Evolutionary conservation across 2,113 vertebrate species (phyloP).

Genomic region (Thamnaconus septentrionalis): DNA sequence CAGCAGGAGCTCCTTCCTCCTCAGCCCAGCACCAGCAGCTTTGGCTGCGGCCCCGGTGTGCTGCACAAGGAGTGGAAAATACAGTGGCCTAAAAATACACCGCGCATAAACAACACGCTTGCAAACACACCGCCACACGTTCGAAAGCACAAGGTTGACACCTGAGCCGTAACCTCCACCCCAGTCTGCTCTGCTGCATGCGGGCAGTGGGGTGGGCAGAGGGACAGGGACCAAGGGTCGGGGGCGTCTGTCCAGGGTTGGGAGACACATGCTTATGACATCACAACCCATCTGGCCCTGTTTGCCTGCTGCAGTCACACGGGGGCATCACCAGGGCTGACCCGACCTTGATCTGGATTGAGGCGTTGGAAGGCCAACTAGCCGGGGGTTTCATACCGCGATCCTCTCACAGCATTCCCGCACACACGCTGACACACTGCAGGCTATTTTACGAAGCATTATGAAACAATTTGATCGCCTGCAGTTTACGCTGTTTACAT

Average conservation of each 20-base stretch:
- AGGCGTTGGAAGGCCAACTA: constrained; percentile 30
- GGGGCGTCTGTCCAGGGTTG: too few relatives aligned
- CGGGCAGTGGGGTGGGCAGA: too few relatives aligned
- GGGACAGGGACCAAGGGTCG: too few relatives aligned
- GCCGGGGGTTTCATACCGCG: not conserved
- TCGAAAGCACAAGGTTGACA: constrained; percentile 71
- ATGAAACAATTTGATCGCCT: too few relatives aligned
- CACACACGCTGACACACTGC: not conserved
- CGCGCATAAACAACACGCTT: constrained; percentile 50
- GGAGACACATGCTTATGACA: constrained; percentile 60
- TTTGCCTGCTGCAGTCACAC: constrained; percentile 70
- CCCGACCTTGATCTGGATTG: constrained; percentile 8
- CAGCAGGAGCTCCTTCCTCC: not conserved
- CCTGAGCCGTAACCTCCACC: constrained; percentile 42
- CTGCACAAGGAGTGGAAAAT: constrained; percentile 80
- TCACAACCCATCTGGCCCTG: constrained; percentile 52
- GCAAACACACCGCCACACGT: constrained; percentile 49
- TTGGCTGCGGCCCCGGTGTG: constrained; percentile 6
- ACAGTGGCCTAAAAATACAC: constrained; percentile 73
- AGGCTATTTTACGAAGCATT: not conserved
- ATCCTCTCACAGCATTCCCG: not conserved
- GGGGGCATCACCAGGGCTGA: constrained; percentile 59
- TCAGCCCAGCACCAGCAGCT: not conserved
- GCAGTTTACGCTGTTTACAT: too few relatives aligned
- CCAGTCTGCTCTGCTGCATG: not conserved